These are phyloP conservation scores for Ibycter americanus DNA, from an alignment of 2,797 vertebrate species.

Conservation along the genomic window DNA sequence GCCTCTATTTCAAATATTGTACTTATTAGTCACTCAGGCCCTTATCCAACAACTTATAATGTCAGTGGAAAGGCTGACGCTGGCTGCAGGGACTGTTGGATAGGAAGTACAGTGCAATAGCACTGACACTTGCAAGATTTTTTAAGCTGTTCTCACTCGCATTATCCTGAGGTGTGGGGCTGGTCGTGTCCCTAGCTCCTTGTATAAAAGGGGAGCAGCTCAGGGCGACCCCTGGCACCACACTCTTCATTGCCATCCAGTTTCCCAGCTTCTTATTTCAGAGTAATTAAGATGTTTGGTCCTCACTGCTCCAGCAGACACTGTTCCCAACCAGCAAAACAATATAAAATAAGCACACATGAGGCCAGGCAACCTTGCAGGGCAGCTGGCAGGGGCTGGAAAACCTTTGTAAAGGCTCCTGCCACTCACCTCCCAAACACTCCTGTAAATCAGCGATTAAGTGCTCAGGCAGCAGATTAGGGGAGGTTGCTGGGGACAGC, in stretches of 20 bases:
- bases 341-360: background rate
- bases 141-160: background rate
- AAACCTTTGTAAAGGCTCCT: background rate
- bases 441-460: background rate
- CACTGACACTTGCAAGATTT: background rate
- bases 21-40: constrained; percentile 39
- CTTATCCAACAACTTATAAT: constrained; percentile 29
- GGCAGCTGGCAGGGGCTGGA: background rate
- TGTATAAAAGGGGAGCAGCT: background rate
- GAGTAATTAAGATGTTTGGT: background rate
- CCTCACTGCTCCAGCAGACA: background rate
- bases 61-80: constrained; percentile 9
- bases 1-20: constrained; percentile 41
- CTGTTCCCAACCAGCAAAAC: background rate
- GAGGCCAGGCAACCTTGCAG: background rate
- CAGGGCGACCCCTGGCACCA: background rate
- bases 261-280: background rate
- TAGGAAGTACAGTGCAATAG: background rate
- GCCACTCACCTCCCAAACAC: background rate
- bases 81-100: background rate
- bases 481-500: background rate
- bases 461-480: background rate
- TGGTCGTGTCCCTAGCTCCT: background rate
- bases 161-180: background rate
- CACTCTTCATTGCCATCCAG: background rate